These are phyloP conservation scores for Candoia aspera DNA, from an alignment of 2,113 vertebrate genomes.

Conservation along the genomic window DNA sequence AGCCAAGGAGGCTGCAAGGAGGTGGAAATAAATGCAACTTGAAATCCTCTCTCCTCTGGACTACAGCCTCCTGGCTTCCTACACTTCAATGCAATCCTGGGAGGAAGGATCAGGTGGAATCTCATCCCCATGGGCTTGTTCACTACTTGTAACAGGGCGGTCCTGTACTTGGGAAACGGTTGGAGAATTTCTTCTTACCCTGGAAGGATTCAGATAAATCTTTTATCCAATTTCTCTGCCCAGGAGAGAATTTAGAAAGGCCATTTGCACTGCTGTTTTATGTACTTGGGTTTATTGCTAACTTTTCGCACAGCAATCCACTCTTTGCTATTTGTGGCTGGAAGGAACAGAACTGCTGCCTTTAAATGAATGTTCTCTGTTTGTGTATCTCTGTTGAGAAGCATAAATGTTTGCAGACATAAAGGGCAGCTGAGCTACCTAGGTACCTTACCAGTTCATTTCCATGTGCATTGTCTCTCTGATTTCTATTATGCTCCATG, in stretches of 20 bases:
- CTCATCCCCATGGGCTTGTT: not conserved
- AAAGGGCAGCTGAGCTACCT: not conserved
- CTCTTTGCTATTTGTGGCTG: not conserved
- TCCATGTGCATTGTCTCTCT: not conserved
- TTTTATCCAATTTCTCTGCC: not conserved
- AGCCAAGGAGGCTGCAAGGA: not conserved
- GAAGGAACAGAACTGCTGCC: not conserved
- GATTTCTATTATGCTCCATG: too few species aligned
- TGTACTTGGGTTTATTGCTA: not conserved
- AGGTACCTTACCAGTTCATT: not conserved
- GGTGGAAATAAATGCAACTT: not conserved
- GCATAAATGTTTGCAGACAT: not conserved
- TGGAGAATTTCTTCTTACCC: not conserved
- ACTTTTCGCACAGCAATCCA: not conserved
- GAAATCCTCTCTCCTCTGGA: not conserved
- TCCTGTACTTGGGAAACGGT: not conserved
- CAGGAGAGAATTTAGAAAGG: not conserved
- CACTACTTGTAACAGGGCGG: not conserved
- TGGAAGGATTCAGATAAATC: not conserved
- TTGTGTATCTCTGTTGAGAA: not conserved
- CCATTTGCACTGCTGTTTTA: not conserved
- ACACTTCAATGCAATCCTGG: not conserved
- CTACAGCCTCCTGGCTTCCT: not conserved
- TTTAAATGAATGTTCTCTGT: not conserved
- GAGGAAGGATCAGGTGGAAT: not conserved